Base-by-base conservation (phyloP, 2,888 invertebrate species). In the Calliphora vomitoria region DNA sequence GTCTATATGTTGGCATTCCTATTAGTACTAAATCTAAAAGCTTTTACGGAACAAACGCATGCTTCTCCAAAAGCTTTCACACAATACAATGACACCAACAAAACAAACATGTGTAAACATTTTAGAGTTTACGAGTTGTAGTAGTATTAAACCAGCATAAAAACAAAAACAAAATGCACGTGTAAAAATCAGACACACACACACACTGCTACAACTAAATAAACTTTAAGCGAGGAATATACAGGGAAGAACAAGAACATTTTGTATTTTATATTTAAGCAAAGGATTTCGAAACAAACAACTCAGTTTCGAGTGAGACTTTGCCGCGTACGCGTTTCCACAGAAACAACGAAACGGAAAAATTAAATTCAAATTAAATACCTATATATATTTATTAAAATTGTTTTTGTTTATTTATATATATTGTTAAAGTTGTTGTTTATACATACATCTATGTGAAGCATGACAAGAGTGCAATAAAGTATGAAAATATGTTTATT, bases 301-400 rank as follows among this genome's bases (percentile, higher is more conserved):
- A 75, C 69, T 90, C 89, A 90, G 90, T 90, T 89, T 85, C 83
- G 89, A 89, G 89, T 89, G 88, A 89, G 88, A 85, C 87, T 86
- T 80, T 71, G 80, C 66, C 80, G 82, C 76, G 82, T 76, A 80
- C 50, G 69, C 53, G 71, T 76, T 80, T 75, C 35, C 50, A 25
- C 41, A 75, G 50, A 31, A 85, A 82, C 55, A 74, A 41, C 66
- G 25, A 62, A 81, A 58, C 75, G 72, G 66, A 47, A 64, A 69
- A 47, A 66, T 72, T 50, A 64, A 41, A 44, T 11, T 6, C 4
- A 82, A 55, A 60, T 10, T 13, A 79, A 47, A 66, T 3, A 64
- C 41, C 47, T 10, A 58, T 4, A 15, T 11, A 13, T n/a, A 25
- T 53, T 66, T 35, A 10, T 20, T 10, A 10, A 53, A 53, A n/a